These are phyloP conservation scores for Corythornis madagascariensis DNA, from an alignment of 2,113 vertebrate genomes.

Conservation along the genomic window DNA sequence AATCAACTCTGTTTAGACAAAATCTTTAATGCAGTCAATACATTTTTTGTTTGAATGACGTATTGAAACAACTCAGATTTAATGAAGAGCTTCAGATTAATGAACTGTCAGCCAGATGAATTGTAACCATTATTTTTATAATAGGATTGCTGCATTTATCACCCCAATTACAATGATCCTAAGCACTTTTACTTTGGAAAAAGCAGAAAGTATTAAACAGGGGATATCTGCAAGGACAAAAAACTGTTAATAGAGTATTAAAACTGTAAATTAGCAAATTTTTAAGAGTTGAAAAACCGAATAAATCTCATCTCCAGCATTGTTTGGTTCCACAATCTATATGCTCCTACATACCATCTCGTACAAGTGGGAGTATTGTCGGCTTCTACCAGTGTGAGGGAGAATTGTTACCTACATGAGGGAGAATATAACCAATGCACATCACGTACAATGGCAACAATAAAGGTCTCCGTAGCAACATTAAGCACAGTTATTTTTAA, in stretches of 20 bases:
- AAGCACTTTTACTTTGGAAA: not conserved
- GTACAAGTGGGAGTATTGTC: not conserved
- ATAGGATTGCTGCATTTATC: not conserved
- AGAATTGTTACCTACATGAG: not conserved
- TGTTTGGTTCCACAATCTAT: not conserved
- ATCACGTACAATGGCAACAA: not conserved
- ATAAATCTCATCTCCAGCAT: not conserved
- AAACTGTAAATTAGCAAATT: not conserved
- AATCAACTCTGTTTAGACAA: not conserved
- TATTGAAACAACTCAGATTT: not conserved
- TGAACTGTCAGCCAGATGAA: not conserved
- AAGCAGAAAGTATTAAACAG: not conserved
- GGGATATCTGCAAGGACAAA: not conserved
- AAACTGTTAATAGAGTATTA: not conserved
- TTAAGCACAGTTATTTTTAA: conserved; percentile 57
- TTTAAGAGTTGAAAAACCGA: not conserved
- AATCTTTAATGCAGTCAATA: not conserved
- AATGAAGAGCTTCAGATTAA: not conserved
- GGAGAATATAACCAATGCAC: not conserved
- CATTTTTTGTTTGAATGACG: not conserved
- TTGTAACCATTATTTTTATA: not conserved
- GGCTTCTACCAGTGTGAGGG: not conserved
- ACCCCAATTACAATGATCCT: not conserved
- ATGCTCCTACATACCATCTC: not conserved
- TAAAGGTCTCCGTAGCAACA: conserved; percentile 53